Percentiles rank a stretch among this genome's conserved stretches.
phyloP scores from a whole-genome alignment of 2,113 vertebrate genomes.

The Poeciliopsis prolifica region DNA sequence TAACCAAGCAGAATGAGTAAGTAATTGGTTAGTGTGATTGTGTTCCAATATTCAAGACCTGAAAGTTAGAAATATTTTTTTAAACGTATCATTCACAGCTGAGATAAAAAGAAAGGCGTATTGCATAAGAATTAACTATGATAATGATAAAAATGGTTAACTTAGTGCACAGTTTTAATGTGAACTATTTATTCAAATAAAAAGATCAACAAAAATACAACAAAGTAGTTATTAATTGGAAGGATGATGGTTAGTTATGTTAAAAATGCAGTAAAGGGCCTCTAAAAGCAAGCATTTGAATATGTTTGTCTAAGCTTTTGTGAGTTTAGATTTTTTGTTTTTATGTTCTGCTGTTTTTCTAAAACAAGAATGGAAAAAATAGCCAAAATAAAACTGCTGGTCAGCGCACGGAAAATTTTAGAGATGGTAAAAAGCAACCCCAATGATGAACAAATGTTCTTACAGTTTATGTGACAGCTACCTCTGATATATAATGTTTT shows the following conservation, averaged over 20 bases:
- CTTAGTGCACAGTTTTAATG: neutral
- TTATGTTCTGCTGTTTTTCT: neutral
- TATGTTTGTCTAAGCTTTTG: neutral
- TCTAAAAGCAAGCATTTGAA: neutral
- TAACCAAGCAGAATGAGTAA: slow-evolving; percentile 57
- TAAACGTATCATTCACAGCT: slow-evolving; percentile 17
- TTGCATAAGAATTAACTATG: slow-evolving; percentile 19
- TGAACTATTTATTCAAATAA: slow-evolving; percentile 8
- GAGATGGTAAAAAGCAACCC: too few relatives aligned
- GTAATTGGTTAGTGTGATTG: slow-evolving; percentile 54
- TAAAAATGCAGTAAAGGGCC: neutral
- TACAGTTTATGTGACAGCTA: too few relatives aligned
- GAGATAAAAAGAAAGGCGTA: slow-evolving; percentile 36
- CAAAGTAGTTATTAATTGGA: neutral
- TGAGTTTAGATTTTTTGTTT: neutral
- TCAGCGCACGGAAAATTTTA: neutral
- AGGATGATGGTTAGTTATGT: slow-evolving; percentile 30
- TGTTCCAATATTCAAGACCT: slow-evolving; percentile 25
- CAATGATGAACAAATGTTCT: too few relatives aligned
- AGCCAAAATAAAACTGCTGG: neutral
- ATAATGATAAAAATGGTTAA: slow-evolving; percentile 8
- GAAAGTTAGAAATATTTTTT: slow-evolving; percentile 16
- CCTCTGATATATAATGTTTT: too few relatives aligned
- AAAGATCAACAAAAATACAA: neutral
- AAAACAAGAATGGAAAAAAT: neutral